phyloP scores from a whole-genome alignment of 2,888 invertebrate species.

The Horisme vitalbata region DNA sequence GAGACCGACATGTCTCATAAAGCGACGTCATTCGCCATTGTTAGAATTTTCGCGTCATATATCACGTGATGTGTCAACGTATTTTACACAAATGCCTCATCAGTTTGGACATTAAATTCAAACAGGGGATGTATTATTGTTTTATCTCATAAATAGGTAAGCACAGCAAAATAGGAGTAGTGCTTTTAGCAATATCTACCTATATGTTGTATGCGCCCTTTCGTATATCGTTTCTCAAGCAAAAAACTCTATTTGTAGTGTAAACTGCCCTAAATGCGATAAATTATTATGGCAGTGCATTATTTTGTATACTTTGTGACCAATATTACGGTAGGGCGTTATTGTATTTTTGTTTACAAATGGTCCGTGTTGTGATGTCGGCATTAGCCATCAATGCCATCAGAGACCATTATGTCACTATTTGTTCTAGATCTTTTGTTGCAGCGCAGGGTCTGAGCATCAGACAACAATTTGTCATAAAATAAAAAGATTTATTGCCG shows the following conservation, averaged over 20 bases:
- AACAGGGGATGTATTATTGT: constrained; percentile 26
- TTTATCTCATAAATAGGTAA: constrained; percentile 22
- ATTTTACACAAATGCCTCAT: constrained; percentile 56
- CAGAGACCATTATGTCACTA: constrained; percentile 68
- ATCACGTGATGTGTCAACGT: constrained; percentile 55
- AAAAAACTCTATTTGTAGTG: constrained; percentile 29
- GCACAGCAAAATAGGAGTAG: constrained; percentile 8
- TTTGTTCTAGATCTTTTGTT: constrained; percentile 78
- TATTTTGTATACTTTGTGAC: constrained; percentile 68
- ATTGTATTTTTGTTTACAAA: constrained; percentile 74
- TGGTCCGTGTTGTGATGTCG: constrained; percentile 58
- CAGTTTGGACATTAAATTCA: constrained; percentile 40
- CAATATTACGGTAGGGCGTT: constrained; percentile 58
- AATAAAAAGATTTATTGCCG: constrained; percentile 79
- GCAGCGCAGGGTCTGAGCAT: constrained; percentile 51
- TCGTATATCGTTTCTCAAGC: constrained; percentile 21
- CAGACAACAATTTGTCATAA: constrained; percentile 82
- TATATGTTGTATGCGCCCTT: constrained; percentile 12
- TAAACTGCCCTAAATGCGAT: constrained; percentile 51
- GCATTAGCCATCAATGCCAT: constrained; percentile 73
- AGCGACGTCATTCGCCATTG: constrained; percentile 70
- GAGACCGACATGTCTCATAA: constrained; percentile 51
- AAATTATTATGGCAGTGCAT: constrained; percentile 63
- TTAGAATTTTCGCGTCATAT: constrained; percentile 56
- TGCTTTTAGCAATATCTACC: constrained; percentile 3